Conservation (phyloP, 2,113 vertebrate genomes). For the Thinocorus orbignyianus region DNA sequence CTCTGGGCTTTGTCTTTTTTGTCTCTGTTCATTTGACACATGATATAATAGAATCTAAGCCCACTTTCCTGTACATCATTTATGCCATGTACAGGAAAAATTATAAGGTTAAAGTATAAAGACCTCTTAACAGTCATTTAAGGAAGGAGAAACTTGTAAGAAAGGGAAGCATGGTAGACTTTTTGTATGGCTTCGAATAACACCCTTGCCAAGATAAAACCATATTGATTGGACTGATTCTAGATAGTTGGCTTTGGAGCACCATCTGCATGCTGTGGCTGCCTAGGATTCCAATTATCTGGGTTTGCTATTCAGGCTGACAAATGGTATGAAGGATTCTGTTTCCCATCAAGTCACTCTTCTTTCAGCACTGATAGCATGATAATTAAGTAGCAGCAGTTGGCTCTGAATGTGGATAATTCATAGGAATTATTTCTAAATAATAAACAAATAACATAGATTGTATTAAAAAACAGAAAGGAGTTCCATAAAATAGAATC, state of each 20-base stretch:
- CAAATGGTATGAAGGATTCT: slow-evolving; percentile 27
- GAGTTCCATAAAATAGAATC: not conserved
- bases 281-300: not conserved
- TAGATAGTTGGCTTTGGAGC: not conserved
- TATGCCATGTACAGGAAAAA: not conserved
- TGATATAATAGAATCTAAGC: not conserved
- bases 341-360: slow-evolving; percentile 40
- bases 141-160: not conserved
- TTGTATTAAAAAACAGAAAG: not conserved
- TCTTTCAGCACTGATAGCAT: not conserved
- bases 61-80: not conserved
- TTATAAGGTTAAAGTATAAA: slow-evolving; percentile 1
- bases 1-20: not conserved
- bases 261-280: slow-evolving; percentile 31
- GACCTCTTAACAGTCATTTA: not conserved
- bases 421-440: slow-evolving; percentile 21
- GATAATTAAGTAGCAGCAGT: slow-evolving; percentile 38
- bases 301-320: slow-evolving; percentile 5
- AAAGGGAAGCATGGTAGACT: not conserved
- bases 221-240: not conserved
- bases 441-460: slow-evolving; percentile 17
- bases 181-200: slow-evolving; percentile 2
- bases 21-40: not conserved
- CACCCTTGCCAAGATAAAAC: slow-evolving; percentile 13
- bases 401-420: slow-evolving; percentile 17